These are phyloP conservation scores for Piaya cayana DNA, from an alignment of 2,113 vertebrate species.

Conservation along the genomic window DNA sequence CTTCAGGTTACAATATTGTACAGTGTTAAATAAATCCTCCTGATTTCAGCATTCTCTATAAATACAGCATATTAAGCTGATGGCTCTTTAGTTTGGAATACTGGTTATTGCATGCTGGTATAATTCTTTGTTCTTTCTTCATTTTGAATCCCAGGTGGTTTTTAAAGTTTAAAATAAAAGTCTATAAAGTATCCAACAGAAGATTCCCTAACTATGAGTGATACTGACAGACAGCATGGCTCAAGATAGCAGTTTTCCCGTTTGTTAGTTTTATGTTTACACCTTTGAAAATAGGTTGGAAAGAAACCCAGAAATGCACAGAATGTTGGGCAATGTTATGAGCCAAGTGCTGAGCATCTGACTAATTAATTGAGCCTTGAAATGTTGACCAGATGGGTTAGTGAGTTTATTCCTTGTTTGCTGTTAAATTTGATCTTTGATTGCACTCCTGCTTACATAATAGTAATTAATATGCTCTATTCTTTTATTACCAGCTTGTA, in stretches of 20 bases:
- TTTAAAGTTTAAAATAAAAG: neutral
- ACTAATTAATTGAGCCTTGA: slow-evolving; percentile 68
- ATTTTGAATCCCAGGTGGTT: neutral
- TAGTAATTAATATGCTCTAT: neutral
- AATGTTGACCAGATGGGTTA: slow-evolving; percentile 78
- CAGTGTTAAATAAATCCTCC: neutral
- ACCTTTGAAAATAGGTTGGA: slow-evolving; percentile 40
- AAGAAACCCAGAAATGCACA: slow-evolving; percentile 69
- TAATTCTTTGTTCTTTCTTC: neutral
- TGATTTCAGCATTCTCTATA: neutral
- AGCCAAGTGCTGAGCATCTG: slow-evolving; percentile 73
- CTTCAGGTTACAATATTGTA: neutral
- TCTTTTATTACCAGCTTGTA: neutral
- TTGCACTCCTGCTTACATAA: slow-evolving; percentile 17
- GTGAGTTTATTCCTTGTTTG: slow-evolving; percentile 68
- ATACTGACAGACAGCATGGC: neutral
- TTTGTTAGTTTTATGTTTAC: slow-evolving; percentile 69
- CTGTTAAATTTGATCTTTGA: slow-evolving; percentile 47
- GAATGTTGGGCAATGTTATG: slow-evolving; percentile 44
- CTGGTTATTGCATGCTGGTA: neutral
- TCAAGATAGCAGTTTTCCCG: slow-evolving; percentile 20
- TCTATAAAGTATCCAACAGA: neutral
- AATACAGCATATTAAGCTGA: neutral
- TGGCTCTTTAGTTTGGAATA: neutral
- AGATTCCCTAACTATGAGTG: neutral